Conservation (phyloP, 2,797 vertebrate genomes). For the Crenichthys baileyi region DNA sequence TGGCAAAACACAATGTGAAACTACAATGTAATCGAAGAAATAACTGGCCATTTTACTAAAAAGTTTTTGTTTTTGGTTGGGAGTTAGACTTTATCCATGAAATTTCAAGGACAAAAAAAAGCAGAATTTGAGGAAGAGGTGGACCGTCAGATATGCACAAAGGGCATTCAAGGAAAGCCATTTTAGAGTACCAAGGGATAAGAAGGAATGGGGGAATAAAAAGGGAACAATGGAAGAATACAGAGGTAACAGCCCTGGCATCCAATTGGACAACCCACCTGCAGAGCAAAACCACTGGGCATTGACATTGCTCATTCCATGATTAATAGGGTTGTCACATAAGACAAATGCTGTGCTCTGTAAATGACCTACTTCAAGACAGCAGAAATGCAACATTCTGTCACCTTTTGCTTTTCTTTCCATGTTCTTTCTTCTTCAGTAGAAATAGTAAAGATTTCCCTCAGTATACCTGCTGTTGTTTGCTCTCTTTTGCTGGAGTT, state of each 20-base stretch:
- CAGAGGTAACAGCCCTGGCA: slow-evolving; percentile 45
- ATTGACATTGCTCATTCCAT: slow-evolving; percentile 58
- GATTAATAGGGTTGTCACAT: slow-evolving; percentile 80
- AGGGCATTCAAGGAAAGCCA: slow-evolving; percentile 32
- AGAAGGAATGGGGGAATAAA: slow-evolving; percentile 11
- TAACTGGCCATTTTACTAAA: neutral
- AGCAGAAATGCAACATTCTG: slow-evolving; percentile 28
- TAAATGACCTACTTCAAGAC: slow-evolving; percentile 78
- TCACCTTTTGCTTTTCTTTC: neutral
- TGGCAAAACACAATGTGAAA: neutral
- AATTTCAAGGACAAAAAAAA: slow-evolving; percentile 39
- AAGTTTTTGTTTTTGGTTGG: neutral
- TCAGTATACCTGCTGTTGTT: neutral
- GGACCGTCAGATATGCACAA: slow-evolving; percentile 21
- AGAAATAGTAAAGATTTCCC: slow-evolving; percentile 8
- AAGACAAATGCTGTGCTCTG: slow-evolving; percentile 76
- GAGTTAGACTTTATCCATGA: neutral
- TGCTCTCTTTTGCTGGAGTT: slow-evolving; percentile 20
- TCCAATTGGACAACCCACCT: slow-evolving; percentile 73
- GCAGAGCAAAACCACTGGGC: slow-evolving; percentile 65
- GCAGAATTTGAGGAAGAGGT: slow-evolving; percentile 11
- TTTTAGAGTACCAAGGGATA: slow-evolving; percentile 30
- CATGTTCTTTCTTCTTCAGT: slow-evolving; percentile 17
- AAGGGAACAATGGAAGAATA: slow-evolving; percentile 47
- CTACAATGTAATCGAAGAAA: neutral